A percentile compares a stretch with the other conserved stretches of the same genome.
phyloP scores from a whole-genome alignment of 2,888 invertebrate genomes.

The Lochmaea crataegi region DNA sequence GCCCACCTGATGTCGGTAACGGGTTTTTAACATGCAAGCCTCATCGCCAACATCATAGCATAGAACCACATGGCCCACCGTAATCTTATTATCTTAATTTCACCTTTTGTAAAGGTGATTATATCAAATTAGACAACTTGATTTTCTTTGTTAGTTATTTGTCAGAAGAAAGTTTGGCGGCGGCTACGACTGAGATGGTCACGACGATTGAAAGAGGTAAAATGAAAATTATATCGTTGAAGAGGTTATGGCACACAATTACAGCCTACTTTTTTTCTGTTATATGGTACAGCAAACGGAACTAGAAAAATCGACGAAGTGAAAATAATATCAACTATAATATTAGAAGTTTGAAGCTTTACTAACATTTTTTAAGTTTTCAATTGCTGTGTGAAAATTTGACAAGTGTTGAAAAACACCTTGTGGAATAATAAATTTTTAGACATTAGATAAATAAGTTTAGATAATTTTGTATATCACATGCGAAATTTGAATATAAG shows the following conservation, averaged over 20 bases:
- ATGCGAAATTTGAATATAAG: no score
- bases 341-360: no score
- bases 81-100: conserved; percentile 63
- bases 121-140: conserved; percentile 52
- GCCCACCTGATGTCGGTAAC: conserved; percentile 61
- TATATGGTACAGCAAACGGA: background rate
- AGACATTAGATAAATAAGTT: no score
- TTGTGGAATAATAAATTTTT: no score
- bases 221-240: conserved; percentile 1
- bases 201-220: conserved; percentile 7
- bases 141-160: conserved; percentile 47
- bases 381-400: no score
- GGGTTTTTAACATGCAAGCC: conserved; percentile 60
- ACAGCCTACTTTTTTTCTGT: background rate
- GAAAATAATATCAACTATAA: background rate
- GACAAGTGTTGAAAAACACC: no score
- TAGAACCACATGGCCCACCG: conserved; percentile 55
- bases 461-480: no score
- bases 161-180: conserved; percentile 31
- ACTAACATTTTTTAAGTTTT: no score
- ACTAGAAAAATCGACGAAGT: background rate
- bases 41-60: conserved; percentile 55
- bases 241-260: background rate
- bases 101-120: conserved; percentile 57
- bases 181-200: conserved; percentile 13